Evolutionary conservation across 2,888 invertebrate genomes (phyloP), one percentile per base, ranked within the genome.

Genomic region (Campopleginae sp.): DNA sequence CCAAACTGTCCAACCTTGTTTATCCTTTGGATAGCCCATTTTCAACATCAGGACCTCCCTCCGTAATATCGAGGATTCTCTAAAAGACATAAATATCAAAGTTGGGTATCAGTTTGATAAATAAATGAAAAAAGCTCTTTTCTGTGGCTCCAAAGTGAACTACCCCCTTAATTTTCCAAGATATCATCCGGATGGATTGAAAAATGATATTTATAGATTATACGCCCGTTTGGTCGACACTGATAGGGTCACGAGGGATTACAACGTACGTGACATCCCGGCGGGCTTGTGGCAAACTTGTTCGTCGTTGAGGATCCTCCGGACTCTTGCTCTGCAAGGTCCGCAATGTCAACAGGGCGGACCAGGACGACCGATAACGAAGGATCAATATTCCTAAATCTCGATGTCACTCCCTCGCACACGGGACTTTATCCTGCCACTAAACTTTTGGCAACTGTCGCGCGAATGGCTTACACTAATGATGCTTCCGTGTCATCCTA

Each of bases 341-440:
- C 10, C 42, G 12, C 46, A 46, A 31, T 75, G 46, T 75, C 75
- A 75, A 75, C 75, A 75, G n/a, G n/a, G 61, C 63, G 8, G 54
- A 19, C 54, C 33, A 33, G 44, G 27, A 17, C 23, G 27, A 61
- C 27, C 31, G 74, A 74, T 74, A 74, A 74, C 74, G 38, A 74
- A 74, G 58, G 74, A 74, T 74, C 74, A 42, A 74, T 74, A 74
- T 58, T 74, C 58, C 74, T 58, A 58, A 74, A 74, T 74, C 74
- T 74, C 58, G 58, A 42, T 74, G 58, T 74, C 74, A 74, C 58
- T 58, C 38, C 42, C 19, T 27, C 17, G 42, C 27, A 38, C 17
- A 58, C 38, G 27, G 17, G 74, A 74, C 46, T 63, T 48, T 48
- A 63, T 31, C 63, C 63, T 63, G 48, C 63, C 75, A 46, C 46